Evolutionary conservation across 1,140 invertebrate genomes (phyloP).

Genomic region (Conus betulinus): DNA sequence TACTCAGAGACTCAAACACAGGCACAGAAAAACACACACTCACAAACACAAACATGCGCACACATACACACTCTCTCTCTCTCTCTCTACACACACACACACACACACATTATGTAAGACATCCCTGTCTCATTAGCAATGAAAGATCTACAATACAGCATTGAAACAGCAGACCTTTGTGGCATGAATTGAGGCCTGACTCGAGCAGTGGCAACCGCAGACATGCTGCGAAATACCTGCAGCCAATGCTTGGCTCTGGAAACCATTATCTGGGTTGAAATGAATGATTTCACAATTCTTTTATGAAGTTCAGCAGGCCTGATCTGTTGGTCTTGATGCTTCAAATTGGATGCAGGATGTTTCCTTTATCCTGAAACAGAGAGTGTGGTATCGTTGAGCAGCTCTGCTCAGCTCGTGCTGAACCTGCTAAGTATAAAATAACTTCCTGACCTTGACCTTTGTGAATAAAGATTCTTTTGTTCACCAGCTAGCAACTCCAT

Average conservation of each 20-base stretch:
- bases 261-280: conserved; percentile 6
- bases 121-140: too few species aligned
- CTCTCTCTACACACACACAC: background rate
- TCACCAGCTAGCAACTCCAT: too few species aligned
- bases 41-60: background rate
- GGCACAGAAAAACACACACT: background rate
- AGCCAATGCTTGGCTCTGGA: background rate
- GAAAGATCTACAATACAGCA: background rate
- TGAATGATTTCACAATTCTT: too few species aligned
- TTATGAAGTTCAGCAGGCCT: too few species aligned
- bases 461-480: too few species aligned
- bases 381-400: background rate
- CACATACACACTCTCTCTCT: background rate
- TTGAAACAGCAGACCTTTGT: background rate
- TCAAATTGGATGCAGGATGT: background rate
- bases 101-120: background rate
- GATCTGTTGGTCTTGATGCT: too few species aligned
- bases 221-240: background rate
- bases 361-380: background rate
- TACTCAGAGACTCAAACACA: too few species aligned
- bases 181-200: background rate
- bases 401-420: too few species aligned
- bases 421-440: too few species aligned
- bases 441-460: too few species aligned
- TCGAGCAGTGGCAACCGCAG: background rate